These are phyloP conservation scores for Sebastiscus tertius DNA, from an alignment of 2,797 vertebrate species.

Conservation along the genomic window DNA sequence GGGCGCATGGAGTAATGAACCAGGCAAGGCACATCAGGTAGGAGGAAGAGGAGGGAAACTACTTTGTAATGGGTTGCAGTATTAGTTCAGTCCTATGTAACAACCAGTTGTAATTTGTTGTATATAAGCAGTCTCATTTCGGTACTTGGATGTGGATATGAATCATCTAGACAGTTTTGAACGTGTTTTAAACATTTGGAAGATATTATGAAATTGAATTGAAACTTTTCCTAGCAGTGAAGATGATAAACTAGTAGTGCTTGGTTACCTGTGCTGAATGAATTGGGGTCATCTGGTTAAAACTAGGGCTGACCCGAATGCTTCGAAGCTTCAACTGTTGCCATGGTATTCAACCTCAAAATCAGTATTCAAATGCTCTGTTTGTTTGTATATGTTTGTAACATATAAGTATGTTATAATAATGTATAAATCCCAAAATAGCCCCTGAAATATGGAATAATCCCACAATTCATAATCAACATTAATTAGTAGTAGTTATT, in stretches of 20 bases:
- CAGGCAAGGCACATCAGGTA: conserved; percentile 30
- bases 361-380: too few species aligned
- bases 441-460: too few species aligned
- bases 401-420: too few species aligned
- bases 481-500: too few species aligned
- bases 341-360: too few species aligned
- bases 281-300: not conserved
- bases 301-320: not conserved
- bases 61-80: not conserved
- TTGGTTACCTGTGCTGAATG: not conserved
- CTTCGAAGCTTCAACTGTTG: too few species aligned
- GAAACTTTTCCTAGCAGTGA: not conserved
- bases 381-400: too few species aligned
- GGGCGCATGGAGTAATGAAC: conserved; percentile 48
- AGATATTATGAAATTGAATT: not conserved
- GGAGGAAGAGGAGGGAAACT: conserved; percentile 3
- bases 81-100: not conserved
- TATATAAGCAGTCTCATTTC: not conserved
- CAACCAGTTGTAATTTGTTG: not conserved
- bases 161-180: not conserved
- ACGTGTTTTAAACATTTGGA: not conserved
- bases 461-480: too few species aligned
- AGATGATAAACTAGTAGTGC: not conserved
- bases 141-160: not conserved
- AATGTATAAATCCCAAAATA: too few species aligned